Evolutionary conservation across 2,797 vertebrate genomes (phyloP), one percentile per base, ranked within the genome.

Genomic region (Notoglanidium macrostoma): DNA sequence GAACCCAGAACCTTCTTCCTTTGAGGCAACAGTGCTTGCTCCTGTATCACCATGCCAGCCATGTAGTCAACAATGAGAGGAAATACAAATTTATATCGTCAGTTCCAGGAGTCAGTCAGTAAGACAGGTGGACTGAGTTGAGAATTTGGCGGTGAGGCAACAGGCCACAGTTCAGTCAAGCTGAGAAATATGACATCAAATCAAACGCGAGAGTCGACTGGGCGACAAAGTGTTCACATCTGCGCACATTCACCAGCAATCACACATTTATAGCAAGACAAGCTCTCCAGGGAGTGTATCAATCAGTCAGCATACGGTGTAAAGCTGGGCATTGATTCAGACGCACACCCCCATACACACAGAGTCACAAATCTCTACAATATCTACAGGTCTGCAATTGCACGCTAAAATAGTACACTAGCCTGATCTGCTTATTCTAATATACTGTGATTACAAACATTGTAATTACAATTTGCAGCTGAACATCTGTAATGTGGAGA

Each of bases 191-290:
- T 32, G 80, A 83, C 26, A 49, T 32, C 51, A 11, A 67, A 67
- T 83, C 80, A 67, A 83, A 83, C 6, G 46, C 21, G 40, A 82
- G 54, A 85, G 79, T 51, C 44, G 70, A 84, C 63, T 35, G 59
- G 21, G 44, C 80, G 49, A 61, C 54, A 85, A 63, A 83, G 72
- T 21, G 14, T 54, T 80, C 44, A 65, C 74, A 81, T 86, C 72
- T 51, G 57, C 35, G 54, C 81, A 61, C 61, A 59, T 77, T 86
- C 81, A 81, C 80, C 85, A 54, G 63, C 84, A 87, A 87, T 89
- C 86, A 83, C 63, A 44, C 88, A 78, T 80, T 70, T 83, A 87
- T 26, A 79, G 79, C 80, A 55, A 55, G 72, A 77, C 79, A 87
- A 44, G 84, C 78, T 74, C 84, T 83, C 59, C 59, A n/a, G 79